phyloP scores from a whole-genome alignment of 2,113 vertebrate species.

The Hiodon alosoides region DNA sequence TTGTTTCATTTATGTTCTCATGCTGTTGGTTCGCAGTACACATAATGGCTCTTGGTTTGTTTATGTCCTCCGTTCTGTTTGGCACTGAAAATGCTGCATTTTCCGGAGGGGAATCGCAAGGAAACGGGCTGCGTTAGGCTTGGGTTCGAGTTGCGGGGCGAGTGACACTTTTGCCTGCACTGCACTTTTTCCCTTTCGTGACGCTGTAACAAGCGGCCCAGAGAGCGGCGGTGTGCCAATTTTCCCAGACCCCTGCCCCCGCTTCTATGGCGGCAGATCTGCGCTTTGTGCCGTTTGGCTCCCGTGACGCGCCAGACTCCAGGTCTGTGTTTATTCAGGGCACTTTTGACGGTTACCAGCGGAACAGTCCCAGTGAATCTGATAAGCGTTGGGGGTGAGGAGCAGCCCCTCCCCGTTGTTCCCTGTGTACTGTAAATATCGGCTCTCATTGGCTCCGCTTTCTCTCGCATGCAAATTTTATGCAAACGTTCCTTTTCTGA shows the following conservation, averaged over 20 bases:
- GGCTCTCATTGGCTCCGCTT: neutral
- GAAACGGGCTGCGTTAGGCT: too few species aligned
- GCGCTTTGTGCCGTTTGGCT: too few species aligned
- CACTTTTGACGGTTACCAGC: slow-evolving; percentile 8
- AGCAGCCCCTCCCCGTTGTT: neutral
- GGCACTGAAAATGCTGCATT: too few species aligned
- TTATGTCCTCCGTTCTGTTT: too few species aligned
- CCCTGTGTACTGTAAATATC: slow-evolving; percentile 11
- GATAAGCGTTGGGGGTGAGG: neutral
- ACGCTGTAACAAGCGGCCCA: neutral
- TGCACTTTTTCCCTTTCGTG: neutral
- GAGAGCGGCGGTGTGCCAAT: neutral
- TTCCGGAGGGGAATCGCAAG: too few species aligned
- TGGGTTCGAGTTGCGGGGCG: neutral
- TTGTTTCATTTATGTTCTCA: too few species aligned
- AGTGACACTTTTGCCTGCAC: neutral
- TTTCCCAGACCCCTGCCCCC: neutral
- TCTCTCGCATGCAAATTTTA: neutral
- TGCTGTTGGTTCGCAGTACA: too few species aligned
- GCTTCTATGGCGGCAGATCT: neutral
- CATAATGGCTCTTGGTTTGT: too few species aligned
- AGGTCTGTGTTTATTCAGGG: neutral
- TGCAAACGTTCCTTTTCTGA: slow-evolving; percentile 3
- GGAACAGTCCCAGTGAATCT: neutral
- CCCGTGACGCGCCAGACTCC: neutral